phyloP scores from a whole-genome alignment of 2,888 invertebrate species.

The Noctua pronuba region DNA sequence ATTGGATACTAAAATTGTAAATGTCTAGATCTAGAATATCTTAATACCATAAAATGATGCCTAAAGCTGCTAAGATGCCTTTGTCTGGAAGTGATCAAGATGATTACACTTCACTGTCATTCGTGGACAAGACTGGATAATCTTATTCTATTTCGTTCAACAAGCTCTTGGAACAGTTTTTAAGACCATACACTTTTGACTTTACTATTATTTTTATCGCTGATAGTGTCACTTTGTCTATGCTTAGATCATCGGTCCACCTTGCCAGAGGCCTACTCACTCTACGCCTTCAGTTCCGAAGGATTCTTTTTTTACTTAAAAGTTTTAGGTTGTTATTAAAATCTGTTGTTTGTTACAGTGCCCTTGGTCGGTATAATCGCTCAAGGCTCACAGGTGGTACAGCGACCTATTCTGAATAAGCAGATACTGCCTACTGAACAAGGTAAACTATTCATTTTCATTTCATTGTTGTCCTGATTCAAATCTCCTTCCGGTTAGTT shows the following conservation, averaged over 20 bases:
- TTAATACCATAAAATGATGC: slow-evolving; percentile 21
- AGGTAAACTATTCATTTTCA: slow-evolving; percentile 74
- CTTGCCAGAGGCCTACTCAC: neutral
- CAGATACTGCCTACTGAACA: slow-evolving; percentile 88
- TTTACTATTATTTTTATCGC: neutral
- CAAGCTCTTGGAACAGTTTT: neutral
- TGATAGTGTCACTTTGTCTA: neutral
- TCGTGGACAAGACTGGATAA: neutral
- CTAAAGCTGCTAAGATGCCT: slow-evolving; percentile 13
- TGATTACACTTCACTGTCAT: neutral
- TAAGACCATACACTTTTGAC: neutral
- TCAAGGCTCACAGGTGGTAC: slow-evolving; percentile 88
- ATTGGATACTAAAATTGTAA: slow-evolving; percentile 11
- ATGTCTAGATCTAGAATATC: slow-evolving; percentile 34
- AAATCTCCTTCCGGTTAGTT: slow-evolving; percentile 28
- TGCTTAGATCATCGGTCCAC: neutral
- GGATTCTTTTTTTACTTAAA: neutral
- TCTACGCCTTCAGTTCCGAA: neutral
- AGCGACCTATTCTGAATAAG: slow-evolving; percentile 86
- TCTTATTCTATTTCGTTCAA: neutral
- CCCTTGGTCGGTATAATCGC: slow-evolving; percentile 85
- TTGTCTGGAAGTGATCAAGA: neutral
- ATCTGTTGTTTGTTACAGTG: slow-evolving; percentile 77
- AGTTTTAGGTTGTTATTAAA: neutral
- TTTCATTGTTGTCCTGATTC: slow-evolving; percentile 29